Base-by-base conservation (phyloP, 2,888 invertebrate genomes). In the Pharmacophagus antenor region DNA sequence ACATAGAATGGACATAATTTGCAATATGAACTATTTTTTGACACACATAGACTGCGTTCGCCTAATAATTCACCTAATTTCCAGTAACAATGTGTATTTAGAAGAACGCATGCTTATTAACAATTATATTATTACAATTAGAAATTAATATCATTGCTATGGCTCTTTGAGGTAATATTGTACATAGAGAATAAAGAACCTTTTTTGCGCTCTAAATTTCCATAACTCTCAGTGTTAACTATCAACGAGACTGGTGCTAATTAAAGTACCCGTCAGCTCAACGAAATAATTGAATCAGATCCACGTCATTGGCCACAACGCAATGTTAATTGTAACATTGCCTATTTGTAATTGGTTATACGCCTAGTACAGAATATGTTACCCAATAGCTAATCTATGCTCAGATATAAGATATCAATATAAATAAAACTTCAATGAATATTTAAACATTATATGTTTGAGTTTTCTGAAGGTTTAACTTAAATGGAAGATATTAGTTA, bases 241-340 rank as follows among this genome's bases (percentile, higher is more conserved):
- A 18, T 44, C 8, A 58, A 58, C 37, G 46, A 52, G 22, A 17
- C 31, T 51, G 10, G 27, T 57, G 51, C 44, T 57, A 57, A 57
- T 57, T 57, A 51, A 57, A 46, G 50, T 51, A 51, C 44, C 22
- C 51, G 51, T 57, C 57, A 46, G 44, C 51, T 51, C 51, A 46
- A 22, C 27, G 17, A 46, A 50, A 27, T 46, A 57, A 57, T 57
- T 57, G 17, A 57, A 57, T 57, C 51, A 57, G 57, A 46, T 51
- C 46, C 57, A 51, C 46, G 44, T 57, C 44, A 57, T 51, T 57
- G 51, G 57, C 42, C 57, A 51, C 51, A 46, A 51, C 31, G 57
- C 44, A 51, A 57, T 57, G 51, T 50, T 57, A 57, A 57, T 57
- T 57, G 57, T 44, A 51, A 42, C 50, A 51, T 44, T 46, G 51